A percentile compares a stretch with the other conserved stretches of the same genome.
Evolutionary conservation across 1,140 invertebrate species (phyloP).

Genomic region (Solenopsis invicta): DNA sequence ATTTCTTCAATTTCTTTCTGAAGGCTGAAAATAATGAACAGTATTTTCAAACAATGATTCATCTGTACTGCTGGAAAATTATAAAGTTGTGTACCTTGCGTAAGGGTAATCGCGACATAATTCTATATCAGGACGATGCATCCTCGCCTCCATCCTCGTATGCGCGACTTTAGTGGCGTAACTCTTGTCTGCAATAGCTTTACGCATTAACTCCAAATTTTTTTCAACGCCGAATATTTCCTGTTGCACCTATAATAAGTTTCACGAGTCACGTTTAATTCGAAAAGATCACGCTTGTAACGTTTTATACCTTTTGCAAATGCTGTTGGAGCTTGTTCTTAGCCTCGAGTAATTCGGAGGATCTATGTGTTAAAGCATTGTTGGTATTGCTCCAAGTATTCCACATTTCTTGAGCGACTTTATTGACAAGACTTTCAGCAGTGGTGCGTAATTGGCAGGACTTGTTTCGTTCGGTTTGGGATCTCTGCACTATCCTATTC

Average conservation of each 20-base stretch:
- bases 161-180: constrained; percentile 95
- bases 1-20: constrained; percentile 95
- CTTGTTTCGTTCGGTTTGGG: constrained; percentile 94
- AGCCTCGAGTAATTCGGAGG: constrained; percentile 93
- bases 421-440: constrained; percentile 93
- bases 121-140: constrained; percentile 92
- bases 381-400: constrained; percentile 96
- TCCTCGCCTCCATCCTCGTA: constrained; percentile 89
- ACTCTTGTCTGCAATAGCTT: constrained; percentile 91
- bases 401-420: constrained; percentile 95
- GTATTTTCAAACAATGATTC: constrained; percentile 2
- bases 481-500: constrained; percentile 93
- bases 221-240: constrained; percentile 90
- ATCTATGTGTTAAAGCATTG: constrained; percentile 92
- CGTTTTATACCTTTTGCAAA: constrained; percentile 86
- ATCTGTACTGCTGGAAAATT: not conserved
- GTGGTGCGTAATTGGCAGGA: constrained; percentile 93
- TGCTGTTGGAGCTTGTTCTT: constrained; percentile 95
- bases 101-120: constrained; percentile 95
- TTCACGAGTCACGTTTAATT: constrained; percentile 22
- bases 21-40: constrained; percentile 87
- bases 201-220: constrained; percentile 89
- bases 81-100: constrained; percentile 88
- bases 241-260: constrained; percentile 87
- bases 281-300: not conserved